Evolutionary conservation across 2,888 invertebrate genomes (phyloP), one percentile per base, ranked within the genome.

Genomic region (Trissolcus japonicus): DNA sequence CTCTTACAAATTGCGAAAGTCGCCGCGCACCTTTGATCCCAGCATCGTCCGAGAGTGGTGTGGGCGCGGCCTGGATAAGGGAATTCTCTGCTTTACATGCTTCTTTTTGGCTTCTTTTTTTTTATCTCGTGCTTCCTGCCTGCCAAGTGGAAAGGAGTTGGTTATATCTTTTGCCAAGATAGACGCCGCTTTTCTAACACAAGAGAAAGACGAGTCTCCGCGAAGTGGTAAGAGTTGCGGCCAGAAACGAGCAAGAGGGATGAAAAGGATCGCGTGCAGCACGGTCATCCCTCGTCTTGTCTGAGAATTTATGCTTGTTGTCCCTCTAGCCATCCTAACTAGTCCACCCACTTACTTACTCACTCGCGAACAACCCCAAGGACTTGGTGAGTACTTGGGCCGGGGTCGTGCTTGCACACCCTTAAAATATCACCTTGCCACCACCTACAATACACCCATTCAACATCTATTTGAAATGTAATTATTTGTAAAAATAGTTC

Each of bases 301-400:
- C 80, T 80, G 86, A 88, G 84, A 87, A 88, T 88, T 88, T 88
- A 88, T 88, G 84, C 86, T 82, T 85, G 85, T 86, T 86, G 88
- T 88, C 88, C 87, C 86, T 86, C 83, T 81, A 60, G 83, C 84
- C 83, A 82, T 86, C 84, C 86, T 86, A 88, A 88, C 88, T 86
- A 87, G 88, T 88, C 87, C 86, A 86, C 85, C 86, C 88, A 87
- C 86, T 88, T 86, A 86, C 87, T 87, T 87, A 86, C 84, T 82
- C 83, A 83, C 84, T 79, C 82, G 81, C 72, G 72, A 59, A 71
- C 69, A 74, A 67, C 78, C 78, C 78, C 63, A 75, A 78, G 69
- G 79, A 78, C 76, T 80, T 77, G 71, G 53, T 63, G 72, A 73
- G 68, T 63, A 60, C 69, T 55, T 55, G 53, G 53, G 19, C 19